These are phyloP conservation scores for Toxonevra muliebris DNA, from an alignment of 2,888 invertebrate species.

Conservation along the genomic window DNA sequence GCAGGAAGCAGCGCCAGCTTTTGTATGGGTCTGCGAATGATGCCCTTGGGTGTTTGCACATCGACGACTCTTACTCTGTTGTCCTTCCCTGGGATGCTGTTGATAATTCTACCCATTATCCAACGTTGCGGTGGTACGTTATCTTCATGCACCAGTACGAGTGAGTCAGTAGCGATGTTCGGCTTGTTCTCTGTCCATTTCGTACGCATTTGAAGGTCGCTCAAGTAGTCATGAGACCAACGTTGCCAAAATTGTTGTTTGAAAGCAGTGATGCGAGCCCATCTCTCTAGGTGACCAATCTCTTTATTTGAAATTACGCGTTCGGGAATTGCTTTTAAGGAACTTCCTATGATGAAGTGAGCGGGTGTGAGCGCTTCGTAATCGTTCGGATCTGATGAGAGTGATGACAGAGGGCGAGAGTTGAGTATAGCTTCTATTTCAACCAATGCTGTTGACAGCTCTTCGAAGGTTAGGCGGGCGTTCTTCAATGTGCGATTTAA, in stretches of 20 bases:
- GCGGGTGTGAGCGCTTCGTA: constrained; percentile 26
- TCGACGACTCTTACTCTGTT: constrained; percentile 7
- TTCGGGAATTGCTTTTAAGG: constrained; percentile 20
- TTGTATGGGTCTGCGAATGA: constrained; percentile 22
- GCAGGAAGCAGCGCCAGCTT: constrained; percentile 16
- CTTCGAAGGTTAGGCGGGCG: constrained; percentile 27
- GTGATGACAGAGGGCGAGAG: constrained; percentile 30
- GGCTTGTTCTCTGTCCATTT: constrained; percentile 9
- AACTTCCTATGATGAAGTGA: constrained; percentile 31
- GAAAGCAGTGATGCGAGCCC: constrained; percentile 10
- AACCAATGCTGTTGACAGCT: constrained; percentile 26
- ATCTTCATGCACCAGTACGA: constrained; percentile 18
- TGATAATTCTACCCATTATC: constrained; percentile 11
- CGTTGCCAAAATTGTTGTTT: constrained; percentile 24
- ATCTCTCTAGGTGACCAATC: constrained; percentile 16
- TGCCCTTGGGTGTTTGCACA: constrained; percentile 17
- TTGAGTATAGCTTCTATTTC: constrained; percentile 35
- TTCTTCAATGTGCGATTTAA: constrained; percentile 17
- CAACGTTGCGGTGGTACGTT: constrained; percentile 14
- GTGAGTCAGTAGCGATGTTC: neutral
- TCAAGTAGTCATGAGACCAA: constrained; percentile 23
- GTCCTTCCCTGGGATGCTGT: neutral
- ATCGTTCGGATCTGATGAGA: constrained; percentile 26
- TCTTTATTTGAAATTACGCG: neutral
- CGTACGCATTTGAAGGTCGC: constrained; percentile 14